Evolutionary conservation across 1,140 invertebrate genomes (phyloP), one percentile per base, ranked within the genome.

Genomic region (Lepidurus arcticus): DNA sequence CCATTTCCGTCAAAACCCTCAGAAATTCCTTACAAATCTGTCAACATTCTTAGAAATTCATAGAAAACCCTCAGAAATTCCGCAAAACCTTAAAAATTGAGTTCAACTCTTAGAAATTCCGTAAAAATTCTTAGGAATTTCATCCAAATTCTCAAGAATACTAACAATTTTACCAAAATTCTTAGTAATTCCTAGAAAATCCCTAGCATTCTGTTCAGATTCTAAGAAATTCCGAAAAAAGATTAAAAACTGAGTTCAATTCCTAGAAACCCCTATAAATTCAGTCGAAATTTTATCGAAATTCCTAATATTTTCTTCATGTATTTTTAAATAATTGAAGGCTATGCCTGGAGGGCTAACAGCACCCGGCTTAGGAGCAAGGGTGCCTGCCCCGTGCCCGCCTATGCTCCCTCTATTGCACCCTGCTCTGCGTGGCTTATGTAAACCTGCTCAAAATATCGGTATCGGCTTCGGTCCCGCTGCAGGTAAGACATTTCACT

Each of bases 331-430:
- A 34, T 34, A 4, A 34, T 34, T 26, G 1, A 26, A 65, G 53
- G n/a, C 53, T 65, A 65, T 65, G n/a, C 53, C 53, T 16, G 53
- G 53, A 65, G 53, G 53, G 53, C 21, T 65, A 21, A 16, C 53
- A 5, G 53, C 53, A 65, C 16, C 53, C 21, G 53, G 53, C 4
- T 65, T 65, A 21, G 53, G 53, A 3, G 53, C 53, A 65, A 76
- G 75, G 43, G 78, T 74, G n/a, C 21, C 73, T 7, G 78, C 73
- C 43, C 44, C 73, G 75, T 74, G 44, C 44, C 16, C 78, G 44
- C 78, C 78, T 11, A 74, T 78, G 73, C 42, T 78, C 47, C 78
- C 78, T 16, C 75, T 78, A 74, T 42, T 78, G 11, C 78, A 78
- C 47, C 78, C 78, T 26, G 78, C 78, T 11, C 44, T 78, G 3